phyloP scores from a whole-genome alignment of 2,888 invertebrate species.

The Melieria omissa region DNA sequence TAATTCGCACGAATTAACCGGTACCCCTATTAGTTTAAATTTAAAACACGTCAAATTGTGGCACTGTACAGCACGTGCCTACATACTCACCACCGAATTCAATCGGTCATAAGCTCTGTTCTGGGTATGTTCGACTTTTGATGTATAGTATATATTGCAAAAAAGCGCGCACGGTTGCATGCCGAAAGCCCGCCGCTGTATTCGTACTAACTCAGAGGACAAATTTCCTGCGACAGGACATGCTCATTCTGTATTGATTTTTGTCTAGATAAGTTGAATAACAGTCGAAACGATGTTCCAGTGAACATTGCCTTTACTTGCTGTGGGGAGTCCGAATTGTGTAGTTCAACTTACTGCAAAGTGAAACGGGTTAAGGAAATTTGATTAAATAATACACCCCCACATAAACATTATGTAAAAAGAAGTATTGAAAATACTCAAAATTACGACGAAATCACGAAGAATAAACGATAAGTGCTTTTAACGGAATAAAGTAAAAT shows the following conservation, averaged over 20 bases:
- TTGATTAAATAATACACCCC: conserved; percentile 46
- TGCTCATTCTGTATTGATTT: conserved; percentile 34
- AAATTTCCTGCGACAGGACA: conserved; percentile 25
- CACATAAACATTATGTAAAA: conserved; percentile 50
- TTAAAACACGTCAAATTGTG: too few relatives aligned
- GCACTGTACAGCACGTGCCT: too few relatives aligned
- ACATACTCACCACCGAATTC: too few relatives aligned
- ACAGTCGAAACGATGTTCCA: conserved; percentile 47
- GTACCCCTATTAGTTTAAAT: too few relatives aligned
- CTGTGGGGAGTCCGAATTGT: conserved; percentile 49
- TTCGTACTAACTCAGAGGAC: conserved; percentile 2
- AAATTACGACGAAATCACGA: conserved; percentile 19
- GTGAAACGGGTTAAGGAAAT: conserved; percentile 48
- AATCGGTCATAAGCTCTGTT: too few relatives aligned
- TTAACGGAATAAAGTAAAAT: conserved; percentile 26
- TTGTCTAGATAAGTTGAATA: conserved; percentile 43
- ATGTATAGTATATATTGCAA: conserved; percentile 16
- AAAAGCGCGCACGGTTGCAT: conserved; percentile 27
- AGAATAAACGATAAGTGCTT: conserved; percentile 9
- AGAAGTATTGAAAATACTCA: not conserved
- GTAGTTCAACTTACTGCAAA: conserved; percentile 46
- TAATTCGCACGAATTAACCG: too few relatives aligned
- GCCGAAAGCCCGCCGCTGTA: not conserved
- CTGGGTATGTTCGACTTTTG: conserved; percentile 26
- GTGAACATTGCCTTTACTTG: conserved; percentile 46